Evolutionary conservation across 2,113 vertebrate species (phyloP).

Genomic region (Cololabis saira): DNA sequence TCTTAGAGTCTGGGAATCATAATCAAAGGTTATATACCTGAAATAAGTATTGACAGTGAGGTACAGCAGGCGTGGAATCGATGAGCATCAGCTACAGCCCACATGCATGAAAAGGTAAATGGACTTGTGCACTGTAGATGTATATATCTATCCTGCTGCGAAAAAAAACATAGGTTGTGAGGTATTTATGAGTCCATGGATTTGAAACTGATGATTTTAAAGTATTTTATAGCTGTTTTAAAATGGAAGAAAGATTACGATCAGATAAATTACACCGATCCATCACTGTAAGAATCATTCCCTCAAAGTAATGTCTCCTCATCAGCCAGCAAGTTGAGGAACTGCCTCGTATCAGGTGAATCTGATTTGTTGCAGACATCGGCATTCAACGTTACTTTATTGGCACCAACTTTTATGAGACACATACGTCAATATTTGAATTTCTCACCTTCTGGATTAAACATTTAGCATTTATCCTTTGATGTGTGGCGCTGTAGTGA

Average conservation of each 20-base stretch:
- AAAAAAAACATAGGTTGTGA: slow-evolving; percentile 21
- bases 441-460: slow-evolving; percentile 52
- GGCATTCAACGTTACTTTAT: slow-evolving; percentile 56
- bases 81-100: slow-evolving; percentile 16
- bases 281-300: slow-evolving; percentile 42
- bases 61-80: slow-evolving; percentile 22
- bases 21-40: slow-evolving; percentile 27
- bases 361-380: slow-evolving; percentile 36
- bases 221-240: slow-evolving; percentile 61
- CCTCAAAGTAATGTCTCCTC: slow-evolving; percentile 47
- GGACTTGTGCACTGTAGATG: background rate
- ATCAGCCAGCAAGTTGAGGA: slow-evolving; percentile 21
- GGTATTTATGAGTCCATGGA: slow-evolving; percentile 57
- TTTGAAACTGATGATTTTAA: slow-evolving; percentile 54
- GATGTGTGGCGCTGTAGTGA: slow-evolving; percentile 31
- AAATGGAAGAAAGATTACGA: slow-evolving; percentile 62
- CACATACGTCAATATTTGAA: slow-evolving; percentile 50
- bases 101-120: slow-evolving; percentile 31
- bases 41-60: slow-evolving; percentile 47
- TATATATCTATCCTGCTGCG: slow-evolving; percentile 17
- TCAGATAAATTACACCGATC: slow-evolving; percentile 55
- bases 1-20: slow-evolving; percentile 47
- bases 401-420: slow-evolving; percentile 41
- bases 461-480: slow-evolving; percentile 45
- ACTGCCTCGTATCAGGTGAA: slow-evolving; percentile 24